Evolutionary conservation across 2,888 invertebrate genomes (phyloP), one percentile per base, ranked within the genome.

Genomic region (Hedya salicella): DNA sequence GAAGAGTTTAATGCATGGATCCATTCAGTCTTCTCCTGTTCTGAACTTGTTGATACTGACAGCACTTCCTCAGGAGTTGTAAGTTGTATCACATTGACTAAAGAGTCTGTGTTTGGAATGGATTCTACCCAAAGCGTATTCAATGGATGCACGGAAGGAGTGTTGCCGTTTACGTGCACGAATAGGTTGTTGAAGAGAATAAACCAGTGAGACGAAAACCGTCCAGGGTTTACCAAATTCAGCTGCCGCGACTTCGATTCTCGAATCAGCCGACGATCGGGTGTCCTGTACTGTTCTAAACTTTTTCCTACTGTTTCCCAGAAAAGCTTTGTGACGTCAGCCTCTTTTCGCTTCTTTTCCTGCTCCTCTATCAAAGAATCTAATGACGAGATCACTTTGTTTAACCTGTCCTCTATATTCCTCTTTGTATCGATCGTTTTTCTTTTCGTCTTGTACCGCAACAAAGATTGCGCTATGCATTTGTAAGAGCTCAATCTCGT

Each of bases 101-200:
- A 79, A 8, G 92, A 91, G 73, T 95, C 95, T 14, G 94, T 93
- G 73, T 95, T 96, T n/a, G 94, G 92, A 42, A 95, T 89, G 3
- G 95, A 89, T 80, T 97, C 96, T 1, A 97, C 93, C 98, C 98
- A 98, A 50, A 97, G 82, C 0, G 96, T 96, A 69, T 94, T 93
- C 70, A 97, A 88, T 8, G 95, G 94, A 85, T 96, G 95, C 0
- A 93, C 84, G 65, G 92, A 94, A 59, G 95, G 93, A 1, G 94
- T 93, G 25, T 95, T 94, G 40, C 95, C 95, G 76, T 93, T 93
- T 25, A 95, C 90, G 78, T 97, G 97, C 63, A 97, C 94, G 70
- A 98, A 95, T 62, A 95, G 90, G 84, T 98, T 97, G 63, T 95
- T 96, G 78, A 98, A 95, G 56, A 98, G 89, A 72, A 97, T 94